A percentile compares a stretch with the other conserved stretches of the same genome.
Evolutionary conservation across 1,140 invertebrate genomes (phyloP).

Genomic region (Phortica variegata): DNA sequence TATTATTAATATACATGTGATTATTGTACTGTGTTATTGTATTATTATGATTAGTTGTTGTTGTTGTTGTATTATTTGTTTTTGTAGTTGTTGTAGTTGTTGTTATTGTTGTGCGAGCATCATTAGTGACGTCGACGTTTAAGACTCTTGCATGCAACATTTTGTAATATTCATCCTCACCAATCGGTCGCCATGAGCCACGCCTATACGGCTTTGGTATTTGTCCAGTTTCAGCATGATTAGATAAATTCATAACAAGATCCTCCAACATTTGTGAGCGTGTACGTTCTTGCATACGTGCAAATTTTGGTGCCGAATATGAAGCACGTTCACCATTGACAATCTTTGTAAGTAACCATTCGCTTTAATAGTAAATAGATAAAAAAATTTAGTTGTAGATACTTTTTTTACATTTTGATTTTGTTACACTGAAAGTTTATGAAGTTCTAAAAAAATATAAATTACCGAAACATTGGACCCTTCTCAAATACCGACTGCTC

Average conservation of each 20-base stretch:
- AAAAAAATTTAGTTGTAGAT: no score
- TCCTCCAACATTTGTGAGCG: slow-evolving; percentile 91
- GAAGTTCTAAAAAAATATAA: no score
- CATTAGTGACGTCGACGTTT: slow-evolving; percentile 22
- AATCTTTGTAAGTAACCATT: slow-evolving; percentile 96
- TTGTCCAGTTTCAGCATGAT: slow-evolving; percentile 92
- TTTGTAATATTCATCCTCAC: slow-evolving; percentile 57
- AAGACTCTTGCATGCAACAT: slow-evolving; percentile 56
- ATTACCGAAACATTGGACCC: slow-evolving; percentile 74
- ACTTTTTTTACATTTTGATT: no score
- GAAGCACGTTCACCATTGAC: slow-evolving; percentile 96
- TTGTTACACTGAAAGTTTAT: no score
- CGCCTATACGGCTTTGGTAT: slow-evolving; percentile 89
- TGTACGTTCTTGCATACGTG: slow-evolving; percentile 90
- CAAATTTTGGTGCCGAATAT: slow-evolving; percentile 96
- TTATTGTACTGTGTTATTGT: slow-evolving; percentile 9
- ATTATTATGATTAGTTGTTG: slow-evolving; percentile 17
- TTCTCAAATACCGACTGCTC: slow-evolving; percentile 92
- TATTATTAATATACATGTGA: slow-evolving; percentile 5
- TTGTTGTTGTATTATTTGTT: slow-evolving; percentile 18
- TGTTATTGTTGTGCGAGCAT: background rate
- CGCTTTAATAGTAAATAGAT: slow-evolving; percentile 63
- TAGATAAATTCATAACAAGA: slow-evolving; percentile 89
- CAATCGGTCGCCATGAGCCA: slow-evolving; percentile 92
- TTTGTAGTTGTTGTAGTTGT: slow-evolving; percentile 10